These are phyloP conservation scores for Daubentonia madagascariensis DNA, from an alignment of 2,113 vertebrate species.

Conservation along the genomic window DNA sequence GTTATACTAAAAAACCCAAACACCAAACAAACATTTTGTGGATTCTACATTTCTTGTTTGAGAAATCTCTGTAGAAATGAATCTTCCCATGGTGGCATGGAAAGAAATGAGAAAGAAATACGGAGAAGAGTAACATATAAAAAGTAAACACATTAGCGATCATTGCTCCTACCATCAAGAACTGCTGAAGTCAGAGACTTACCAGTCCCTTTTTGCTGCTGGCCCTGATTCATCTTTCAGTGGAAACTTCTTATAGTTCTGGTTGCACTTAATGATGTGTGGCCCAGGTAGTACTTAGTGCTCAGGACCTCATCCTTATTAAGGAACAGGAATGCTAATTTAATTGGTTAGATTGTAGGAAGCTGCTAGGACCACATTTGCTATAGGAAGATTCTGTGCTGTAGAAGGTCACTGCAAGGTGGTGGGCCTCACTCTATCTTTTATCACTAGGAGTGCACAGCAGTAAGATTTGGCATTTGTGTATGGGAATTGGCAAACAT, in stretches of 20 bases:
- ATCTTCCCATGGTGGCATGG: neutral
- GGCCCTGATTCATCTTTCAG: neutral
- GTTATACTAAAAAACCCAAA: neutral
- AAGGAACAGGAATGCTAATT: neutral
- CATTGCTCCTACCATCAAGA: neutral
- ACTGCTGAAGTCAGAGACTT: neutral
- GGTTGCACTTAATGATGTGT: neutral
- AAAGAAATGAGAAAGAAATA: neutral
- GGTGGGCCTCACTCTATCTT: neutral
- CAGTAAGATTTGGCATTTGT: neutral
- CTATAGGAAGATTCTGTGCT: neutral
- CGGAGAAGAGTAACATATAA: neutral
- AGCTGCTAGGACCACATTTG: neutral
- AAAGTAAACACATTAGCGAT: neutral
- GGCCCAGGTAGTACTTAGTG: neutral
- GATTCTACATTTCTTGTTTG: neutral
- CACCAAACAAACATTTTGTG: neutral
- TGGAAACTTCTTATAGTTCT: neutral
- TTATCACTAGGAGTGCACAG: neutral
- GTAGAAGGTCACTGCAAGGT: neutral
- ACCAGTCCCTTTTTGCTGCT: neutral
- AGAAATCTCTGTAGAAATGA: slow-evolving; percentile 7
- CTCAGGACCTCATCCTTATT: neutral
- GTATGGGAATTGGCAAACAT: neutral
- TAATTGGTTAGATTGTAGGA: neutral